Conservation (phyloP, 1,140 invertebrate species). For the Pachypeltis micranthus region DNA sequence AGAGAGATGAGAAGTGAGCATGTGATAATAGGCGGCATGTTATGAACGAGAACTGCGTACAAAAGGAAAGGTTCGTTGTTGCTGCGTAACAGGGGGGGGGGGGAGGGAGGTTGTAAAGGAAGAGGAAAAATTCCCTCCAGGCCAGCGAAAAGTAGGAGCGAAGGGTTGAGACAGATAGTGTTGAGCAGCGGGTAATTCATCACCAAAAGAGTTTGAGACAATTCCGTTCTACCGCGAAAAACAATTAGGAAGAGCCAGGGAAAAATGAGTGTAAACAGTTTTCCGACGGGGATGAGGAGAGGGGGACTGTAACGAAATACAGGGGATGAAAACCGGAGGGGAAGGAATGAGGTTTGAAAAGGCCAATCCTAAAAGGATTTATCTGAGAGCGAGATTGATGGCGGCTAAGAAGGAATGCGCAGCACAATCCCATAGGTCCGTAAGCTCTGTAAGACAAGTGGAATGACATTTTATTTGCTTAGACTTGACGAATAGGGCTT, state of each 20-base stretch:
- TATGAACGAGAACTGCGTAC: no score
- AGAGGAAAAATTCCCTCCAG: no score
- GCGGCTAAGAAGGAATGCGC: conserved; percentile 1
- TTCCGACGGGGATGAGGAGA: background rate
- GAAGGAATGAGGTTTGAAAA: background rate
- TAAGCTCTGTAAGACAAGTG: background rate
- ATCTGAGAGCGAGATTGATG: background rate
- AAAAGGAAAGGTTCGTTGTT: no score
- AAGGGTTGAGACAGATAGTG: no score
- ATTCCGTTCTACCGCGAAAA: background rate
- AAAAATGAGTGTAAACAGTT: conserved; percentile 7
- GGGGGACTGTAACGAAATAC: no score
- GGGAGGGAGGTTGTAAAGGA: no score
- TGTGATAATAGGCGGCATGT: no score
- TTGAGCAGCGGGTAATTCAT: conserved; percentile 6
- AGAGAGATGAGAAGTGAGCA: no score
- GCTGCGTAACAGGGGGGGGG: no score
- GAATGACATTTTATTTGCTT: conserved; percentile 8
- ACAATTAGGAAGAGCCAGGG: background rate
- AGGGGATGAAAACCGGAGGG: no score
- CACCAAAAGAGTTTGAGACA: background rate
- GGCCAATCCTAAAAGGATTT: background rate
- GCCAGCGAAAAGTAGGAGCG: no score
- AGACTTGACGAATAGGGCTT: conserved; percentile 6
- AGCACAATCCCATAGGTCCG: background rate